Evolutionary conservation across 2,888 invertebrate species (phyloP).

Genomic region (Notocelia uddmanniana): DNA sequence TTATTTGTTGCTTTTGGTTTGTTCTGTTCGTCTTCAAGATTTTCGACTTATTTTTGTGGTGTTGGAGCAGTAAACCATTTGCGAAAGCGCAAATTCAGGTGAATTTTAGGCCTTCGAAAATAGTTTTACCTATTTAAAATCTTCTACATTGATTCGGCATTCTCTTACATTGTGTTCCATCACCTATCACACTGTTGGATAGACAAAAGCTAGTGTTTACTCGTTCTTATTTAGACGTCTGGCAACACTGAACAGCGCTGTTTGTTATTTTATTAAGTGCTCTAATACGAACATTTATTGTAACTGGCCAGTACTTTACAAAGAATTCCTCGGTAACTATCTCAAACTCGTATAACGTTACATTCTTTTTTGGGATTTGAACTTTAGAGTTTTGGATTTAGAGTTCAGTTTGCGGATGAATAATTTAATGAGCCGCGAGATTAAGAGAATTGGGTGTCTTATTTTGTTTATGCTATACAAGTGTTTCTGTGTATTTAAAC

Average conservation of each 20-base stretch:
- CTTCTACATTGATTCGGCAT: not conserved
- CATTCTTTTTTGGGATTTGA: not conserved
- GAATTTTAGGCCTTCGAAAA: not conserved
- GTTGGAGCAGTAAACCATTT: no score
- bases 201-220: conserved; percentile 79
- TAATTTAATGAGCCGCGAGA: conserved; percentile 30
- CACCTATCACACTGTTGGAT: conserved; percentile 64
- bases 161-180: conserved; percentile 59
- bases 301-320: conserved; percentile 73
- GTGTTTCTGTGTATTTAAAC: conserved; percentile 44
- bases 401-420: conserved; percentile 2
- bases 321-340: conserved; percentile 55
- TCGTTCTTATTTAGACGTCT: conserved; percentile 71
- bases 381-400: not conserved
- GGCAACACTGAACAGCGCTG: conserved; percentile 74
- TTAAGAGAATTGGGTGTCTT: conserved; percentile 16
- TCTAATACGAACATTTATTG: conserved; percentile 76
- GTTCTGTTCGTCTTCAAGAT: not conserved
- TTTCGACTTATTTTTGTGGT: no score
- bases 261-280: conserved; percentile 81
- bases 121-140: not conserved
- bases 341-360: not conserved
- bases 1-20: not conserved
- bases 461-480: conserved; percentile 43
- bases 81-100: not conserved